Evolutionary conservation across 2,888 invertebrate species (phyloP), one percentile per base, ranked within the genome.

Genomic region (Cataglyphis livida): DNA sequence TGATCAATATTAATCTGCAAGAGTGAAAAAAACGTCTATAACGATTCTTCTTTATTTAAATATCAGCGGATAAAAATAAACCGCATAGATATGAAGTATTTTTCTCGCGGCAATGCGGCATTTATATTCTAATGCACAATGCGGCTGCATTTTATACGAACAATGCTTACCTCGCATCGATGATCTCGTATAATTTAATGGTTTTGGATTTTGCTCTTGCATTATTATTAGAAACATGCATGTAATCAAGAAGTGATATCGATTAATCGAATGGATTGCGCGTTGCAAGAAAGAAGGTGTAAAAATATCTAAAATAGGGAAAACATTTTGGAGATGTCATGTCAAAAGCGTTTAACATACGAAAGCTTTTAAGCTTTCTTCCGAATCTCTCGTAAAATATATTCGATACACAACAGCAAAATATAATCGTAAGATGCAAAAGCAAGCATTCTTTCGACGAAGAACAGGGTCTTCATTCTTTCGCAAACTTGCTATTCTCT

Each of bases 341-440:
- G 38, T 78, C 65, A 75, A 35, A 35, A 32, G 41, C 10, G 25
- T 38, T 35, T 59, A 79, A 88, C 88, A 88, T 54, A 86, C 82
- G 82, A 87, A 87, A 87, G 85, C 88, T 87, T 88, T 88, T 83
- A 88, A 87, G 28, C 28, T 83, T 87, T 82, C 61, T 79, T 75
- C 54, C 28, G 64, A 28, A 41, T 44, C 70, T 76, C 9, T 54
- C 64, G 57, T 84, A 65, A 71, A 84, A 83, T 82, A 70, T 62
- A 81, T 64, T 82, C 70, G 54, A 64, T 32, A 54, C 51, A 12
- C 6, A 21, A 54, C 15, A 54, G 44, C 35, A 62, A 82, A 82
- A 54, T 79, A 51, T 70, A 79, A 79, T 61, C 28, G 66, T 28
- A 51, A 65, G 38, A 65, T 41, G 66, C 21, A 48, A 59, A 48